Evolutionary conservation across 2,888 invertebrate species (phyloP), one percentile per base, ranked within the genome.

Genomic region (Caenorhabditis sp.): DNA sequence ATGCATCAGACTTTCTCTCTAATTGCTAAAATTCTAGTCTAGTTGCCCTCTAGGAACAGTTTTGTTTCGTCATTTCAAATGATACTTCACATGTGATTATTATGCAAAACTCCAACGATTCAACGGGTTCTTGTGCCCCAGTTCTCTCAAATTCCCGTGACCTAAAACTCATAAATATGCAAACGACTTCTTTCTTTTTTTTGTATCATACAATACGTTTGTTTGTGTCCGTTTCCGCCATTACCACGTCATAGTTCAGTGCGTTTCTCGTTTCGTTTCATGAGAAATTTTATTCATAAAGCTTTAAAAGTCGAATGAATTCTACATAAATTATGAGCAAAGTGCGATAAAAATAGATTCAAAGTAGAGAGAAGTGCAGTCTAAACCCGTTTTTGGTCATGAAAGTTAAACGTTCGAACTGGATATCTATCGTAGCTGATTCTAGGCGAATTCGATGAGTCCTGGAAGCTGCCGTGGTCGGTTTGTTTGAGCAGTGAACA

Each of bases 1-100:
- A 58, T 76, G 53, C 76, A 76, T 20, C 65, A 71, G 45, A 71
- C 76, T 2, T 71, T 76, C 24, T 71, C 63, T 2, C 39, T 76
- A 8, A 71, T 76, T 8, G 61, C 76, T 9, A 76, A 76, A 41
- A 71, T 76, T 61, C 30, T 76, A 27, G 71, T 76, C 6, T n/a
- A n/a, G n/a, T n/a, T n/a, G n/a, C n/a, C n/a, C n/a, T n/a, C n/a
- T 76, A 59, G 55, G 30, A n/a, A 4, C 30, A 20, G 39, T 30
- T 20, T 13, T 46, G 27, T 13, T 41, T 27, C 8, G 8, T 22
- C 13, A 15, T 35, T n/a, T 39, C 13, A 17, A n/a, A 41, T 46
- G 59, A 46, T 59, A 32, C 26, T 37, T 22, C 37, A 0, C 39
- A 8, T 62, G 62, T 62, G 62, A 62, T 62, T 2, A 20, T 15